Conservation (phyloP, 2,797 vertebrate species). For the Bradypus variegatus region DNA sequence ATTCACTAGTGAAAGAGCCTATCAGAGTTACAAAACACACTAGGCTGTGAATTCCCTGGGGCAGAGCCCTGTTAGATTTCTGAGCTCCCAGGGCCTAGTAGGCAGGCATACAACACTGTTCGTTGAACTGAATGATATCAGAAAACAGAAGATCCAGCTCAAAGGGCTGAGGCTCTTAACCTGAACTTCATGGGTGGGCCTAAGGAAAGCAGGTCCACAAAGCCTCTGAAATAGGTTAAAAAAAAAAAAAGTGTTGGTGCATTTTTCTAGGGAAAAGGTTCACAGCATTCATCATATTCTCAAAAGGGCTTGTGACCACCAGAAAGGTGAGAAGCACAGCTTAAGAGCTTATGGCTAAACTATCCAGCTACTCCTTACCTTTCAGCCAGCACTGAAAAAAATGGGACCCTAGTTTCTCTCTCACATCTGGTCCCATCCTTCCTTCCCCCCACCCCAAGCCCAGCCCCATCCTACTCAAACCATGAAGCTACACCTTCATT, state of each 20-base stretch:
- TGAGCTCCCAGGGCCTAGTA: not conserved
- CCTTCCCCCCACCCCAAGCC: not conserved
- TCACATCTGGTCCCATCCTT: not conserved
- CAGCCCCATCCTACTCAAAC: not conserved
- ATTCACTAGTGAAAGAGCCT: not conserved
- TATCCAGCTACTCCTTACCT: not conserved
- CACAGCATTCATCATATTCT: not conserved
- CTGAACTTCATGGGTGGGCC: not conserved
- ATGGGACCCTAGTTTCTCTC: not conserved
- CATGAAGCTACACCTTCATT: not conserved
- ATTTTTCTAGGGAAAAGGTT: not conserved
- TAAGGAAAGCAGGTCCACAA: not conserved
- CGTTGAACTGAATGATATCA: not conserved
- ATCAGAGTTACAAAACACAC: not conserved
- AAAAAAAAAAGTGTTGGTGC: not conserved
- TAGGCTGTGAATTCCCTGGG: not conserved
- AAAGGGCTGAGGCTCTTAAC: not conserved
- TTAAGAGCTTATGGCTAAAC: not conserved
- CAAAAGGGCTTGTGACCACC: not conserved
- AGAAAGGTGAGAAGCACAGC: not conserved
- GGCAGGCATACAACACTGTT: not conserved
- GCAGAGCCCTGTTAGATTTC: not conserved
- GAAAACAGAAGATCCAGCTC: not conserved
- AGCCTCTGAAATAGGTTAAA: not conserved
- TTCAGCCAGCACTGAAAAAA: not conserved